phyloP scores from a whole-genome alignment of 2,888 invertebrate species.

The Andrena bicolor region DNA sequence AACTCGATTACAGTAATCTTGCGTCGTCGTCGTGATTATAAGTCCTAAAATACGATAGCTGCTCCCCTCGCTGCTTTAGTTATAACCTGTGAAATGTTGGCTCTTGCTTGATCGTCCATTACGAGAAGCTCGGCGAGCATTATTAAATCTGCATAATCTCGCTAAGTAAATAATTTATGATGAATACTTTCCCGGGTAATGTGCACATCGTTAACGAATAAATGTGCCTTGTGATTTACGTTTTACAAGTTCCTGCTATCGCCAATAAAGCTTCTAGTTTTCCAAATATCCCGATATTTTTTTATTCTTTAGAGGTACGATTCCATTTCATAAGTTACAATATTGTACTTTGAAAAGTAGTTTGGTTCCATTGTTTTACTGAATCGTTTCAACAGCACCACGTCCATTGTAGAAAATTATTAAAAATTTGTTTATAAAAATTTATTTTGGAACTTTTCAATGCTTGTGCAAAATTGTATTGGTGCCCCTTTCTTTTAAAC shows the following conservation, averaged over 20 bases:
- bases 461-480: too few species aligned
- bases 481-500: too few species aligned
- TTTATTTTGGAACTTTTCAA: too few species aligned
- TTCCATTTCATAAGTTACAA: too few species aligned
- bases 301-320: too few species aligned
- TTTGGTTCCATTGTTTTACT: too few species aligned
- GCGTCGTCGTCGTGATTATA: constrained; percentile 31
- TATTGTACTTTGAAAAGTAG: too few species aligned
- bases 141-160: constrained; percentile 34
- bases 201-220: neutral
- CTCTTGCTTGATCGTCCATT: constrained; percentile 10
- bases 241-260: neutral
- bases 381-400: too few species aligned
- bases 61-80: constrained; percentile 5
- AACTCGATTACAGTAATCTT: constrained; percentile 48
- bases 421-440: too few species aligned
- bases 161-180: constrained; percentile 41
- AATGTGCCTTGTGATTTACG: neutral
- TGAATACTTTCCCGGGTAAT: neutral
- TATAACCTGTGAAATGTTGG: constrained; percentile 9
- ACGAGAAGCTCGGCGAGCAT: constrained; percentile 14
- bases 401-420: too few species aligned
- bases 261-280: too few species aligned
- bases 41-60: constrained; percentile 38
- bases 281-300: too few species aligned